These are phyloP conservation scores for Pachypanchax playfairii DNA, from an alignment of 2,113 vertebrate genomes.

Conservation along the genomic window DNA sequence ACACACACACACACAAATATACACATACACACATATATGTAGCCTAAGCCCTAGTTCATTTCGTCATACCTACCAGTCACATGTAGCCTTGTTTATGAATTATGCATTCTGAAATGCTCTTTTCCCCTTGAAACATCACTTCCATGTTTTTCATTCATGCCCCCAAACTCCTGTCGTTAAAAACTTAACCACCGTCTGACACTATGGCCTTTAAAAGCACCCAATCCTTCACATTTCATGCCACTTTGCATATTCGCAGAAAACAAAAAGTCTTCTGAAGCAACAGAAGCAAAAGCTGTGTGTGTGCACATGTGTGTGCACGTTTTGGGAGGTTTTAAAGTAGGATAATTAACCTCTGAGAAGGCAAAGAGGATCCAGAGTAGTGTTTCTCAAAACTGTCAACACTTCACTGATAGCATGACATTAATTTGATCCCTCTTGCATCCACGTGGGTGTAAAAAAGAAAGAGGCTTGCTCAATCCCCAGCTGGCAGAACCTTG, in stretches of 20 bases:
- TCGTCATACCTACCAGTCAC: not conserved
- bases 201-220: conserved; percentile 18
- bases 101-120: conserved; percentile 13
- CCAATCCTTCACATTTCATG: conserved; percentile 17
- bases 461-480: conserved; percentile 10
- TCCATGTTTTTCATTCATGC: conserved; percentile 29
- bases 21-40: too few species aligned
- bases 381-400: conserved; percentile 25
- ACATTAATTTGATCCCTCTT: conserved; percentile 39
- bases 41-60: too few species aligned
- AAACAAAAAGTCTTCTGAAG: conserved; percentile 9
- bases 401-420: conserved; percentile 35
- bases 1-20: too few species aligned
- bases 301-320: not conserved
- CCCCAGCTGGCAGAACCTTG: conserved; percentile 14
- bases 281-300: not conserved
- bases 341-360: conserved; percentile 1
- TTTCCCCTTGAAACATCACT: conserved; percentile 29
- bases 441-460: conserved; percentile 25
- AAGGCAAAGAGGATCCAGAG: conserved; percentile 11
- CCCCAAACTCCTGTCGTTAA: conserved; percentile 17
- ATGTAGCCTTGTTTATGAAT: conserved; percentile 16
- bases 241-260: conserved; percentile 10
- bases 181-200: conserved; percentile 25
- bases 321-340: not conserved